Percentiles rank a stretch among this genome's conserved stretches.
Evolutionary conservation across 2,113 vertebrate genomes (phyloP).

Genomic region (Nerophis lumbriciformis): DNA sequence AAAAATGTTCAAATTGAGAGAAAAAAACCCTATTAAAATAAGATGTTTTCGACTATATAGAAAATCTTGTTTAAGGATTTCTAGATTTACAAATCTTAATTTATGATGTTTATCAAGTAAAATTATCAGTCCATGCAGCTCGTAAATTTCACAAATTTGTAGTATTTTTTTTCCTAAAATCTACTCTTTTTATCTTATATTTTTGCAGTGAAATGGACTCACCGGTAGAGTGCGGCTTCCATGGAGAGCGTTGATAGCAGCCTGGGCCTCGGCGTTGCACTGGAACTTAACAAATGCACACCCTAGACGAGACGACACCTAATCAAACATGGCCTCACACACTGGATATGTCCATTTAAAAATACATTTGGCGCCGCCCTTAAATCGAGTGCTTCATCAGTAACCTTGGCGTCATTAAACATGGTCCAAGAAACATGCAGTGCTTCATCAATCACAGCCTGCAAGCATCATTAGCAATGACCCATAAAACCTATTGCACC

Average conservation of each 20-base stretch:
- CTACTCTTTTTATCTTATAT: too few relatives aligned
- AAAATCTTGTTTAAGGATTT: too few relatives aligned
- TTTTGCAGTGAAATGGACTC: constrained; percentile 23
- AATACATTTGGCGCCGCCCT: constrained; percentile 59
- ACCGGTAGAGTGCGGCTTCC: constrained; percentile 75
- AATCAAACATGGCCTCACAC: constrained; percentile 32
- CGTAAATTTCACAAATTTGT: too few relatives aligned
- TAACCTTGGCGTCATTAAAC: constrained; percentile 61
- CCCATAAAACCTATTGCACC: constrained; percentile 64
- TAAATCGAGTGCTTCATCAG: constrained; percentile 53
- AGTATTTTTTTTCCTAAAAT: too few relatives aligned
- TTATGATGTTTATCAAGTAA: too few relatives aligned
- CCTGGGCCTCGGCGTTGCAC: constrained; percentile 74
- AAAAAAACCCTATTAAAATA: too few relatives aligned
- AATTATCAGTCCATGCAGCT: too few relatives aligned
- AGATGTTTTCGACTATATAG: too few relatives aligned
- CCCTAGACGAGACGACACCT: constrained; percentile 56
- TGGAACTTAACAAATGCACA: constrained; percentile 78
- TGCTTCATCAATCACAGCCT: constrained; percentile 66
- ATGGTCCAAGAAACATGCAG: constrained; percentile 60
- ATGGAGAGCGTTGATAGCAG: constrained; percentile 72
- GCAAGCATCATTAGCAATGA: constrained; percentile 67
- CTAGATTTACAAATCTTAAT: too few relatives aligned
- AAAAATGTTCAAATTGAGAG: too few relatives aligned
- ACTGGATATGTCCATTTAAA: constrained; percentile 48